A percentile compares a stretch with the other conserved stretches of the same genome.
These are phyloP conservation scores for Paratilapia polleni DNA, from an alignment of 2,113 vertebrate species.

Conservation along the genomic window DNA sequence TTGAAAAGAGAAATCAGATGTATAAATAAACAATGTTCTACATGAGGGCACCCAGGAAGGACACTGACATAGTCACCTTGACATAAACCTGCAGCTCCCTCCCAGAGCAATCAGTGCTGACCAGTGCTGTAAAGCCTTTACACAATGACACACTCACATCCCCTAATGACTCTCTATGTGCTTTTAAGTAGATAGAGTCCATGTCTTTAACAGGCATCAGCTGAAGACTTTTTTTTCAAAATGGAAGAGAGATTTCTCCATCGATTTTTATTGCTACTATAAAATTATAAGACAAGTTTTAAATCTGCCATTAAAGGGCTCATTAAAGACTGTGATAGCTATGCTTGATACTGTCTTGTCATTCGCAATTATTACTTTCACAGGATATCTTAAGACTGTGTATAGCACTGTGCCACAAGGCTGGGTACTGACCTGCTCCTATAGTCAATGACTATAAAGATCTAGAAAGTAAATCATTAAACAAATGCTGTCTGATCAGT, in stretches of 20 bases:
- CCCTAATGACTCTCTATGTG: slow-evolving; percentile 58
- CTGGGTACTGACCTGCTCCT: not conserved
- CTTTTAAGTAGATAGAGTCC: slow-evolving; percentile 54
- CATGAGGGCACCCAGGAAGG: slow-evolving; percentile 54
- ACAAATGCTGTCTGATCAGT: not conserved
- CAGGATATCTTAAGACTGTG: slow-evolving; percentile 2
- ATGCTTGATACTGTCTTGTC: slow-evolving; percentile 44
- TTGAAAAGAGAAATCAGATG: slow-evolving; percentile 78
- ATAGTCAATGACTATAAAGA: not conserved
- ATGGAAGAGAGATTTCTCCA: slow-evolving; percentile 47
- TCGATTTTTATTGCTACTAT: slow-evolving; percentile 67
- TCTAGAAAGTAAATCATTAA: not conserved
- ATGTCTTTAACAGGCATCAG: slow-evolving; percentile 13
- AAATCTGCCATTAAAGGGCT: slow-evolving; percentile 69
- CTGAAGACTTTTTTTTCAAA: slow-evolving; percentile 17
- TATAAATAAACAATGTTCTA: slow-evolving; percentile 78
- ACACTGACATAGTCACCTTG: slow-evolving; percentile 74
- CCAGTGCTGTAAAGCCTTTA: slow-evolving; percentile 26
- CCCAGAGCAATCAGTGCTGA: slow-evolving; percentile 42
- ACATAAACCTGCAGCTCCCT: slow-evolving; percentile 57
- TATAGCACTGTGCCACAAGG: not conserved
- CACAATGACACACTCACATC: slow-evolving; percentile 35
- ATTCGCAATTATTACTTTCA: slow-evolving; percentile 43
- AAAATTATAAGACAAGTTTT: slow-evolving; percentile 72
- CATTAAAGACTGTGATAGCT: slow-evolving; percentile 71